A percentile compares a stretch with the other conserved stretches of the same genome.
phyloP scores from a whole-genome alignment of 2,113 vertebrate genomes.

The Brachypteracias leptosomus region DNA sequence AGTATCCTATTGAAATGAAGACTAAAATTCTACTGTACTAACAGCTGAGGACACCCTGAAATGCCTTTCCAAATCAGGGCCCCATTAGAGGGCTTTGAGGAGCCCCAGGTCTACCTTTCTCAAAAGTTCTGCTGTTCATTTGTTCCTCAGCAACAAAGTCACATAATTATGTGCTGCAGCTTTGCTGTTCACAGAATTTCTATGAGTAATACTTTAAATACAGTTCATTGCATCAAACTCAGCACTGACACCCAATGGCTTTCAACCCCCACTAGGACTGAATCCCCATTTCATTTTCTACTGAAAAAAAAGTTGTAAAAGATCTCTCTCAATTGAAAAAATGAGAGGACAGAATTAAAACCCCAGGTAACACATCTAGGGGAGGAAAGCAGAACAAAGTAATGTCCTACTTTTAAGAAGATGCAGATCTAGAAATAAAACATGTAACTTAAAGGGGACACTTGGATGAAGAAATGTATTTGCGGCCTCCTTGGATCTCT shows the following conservation, averaged over 20 bases:
- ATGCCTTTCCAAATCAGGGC: not conserved
- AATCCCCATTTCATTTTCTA: not conserved
- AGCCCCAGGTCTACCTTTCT: not conserved
- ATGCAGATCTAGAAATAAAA: not conserved
- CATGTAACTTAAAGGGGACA: not conserved
- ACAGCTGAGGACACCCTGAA: not conserved
- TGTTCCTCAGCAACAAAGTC: not conserved
- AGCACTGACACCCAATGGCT: not conserved
- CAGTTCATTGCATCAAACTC: not conserved
- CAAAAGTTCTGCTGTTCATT: not conserved
- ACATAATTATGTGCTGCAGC: not conserved
- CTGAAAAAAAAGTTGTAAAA: not conserved
- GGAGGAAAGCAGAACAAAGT: not conserved
- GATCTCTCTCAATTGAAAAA: not conserved
- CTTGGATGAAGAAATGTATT: not conserved
- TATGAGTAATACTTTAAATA: not conserved
- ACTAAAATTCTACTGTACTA: not conserved
- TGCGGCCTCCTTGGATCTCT: not conserved
- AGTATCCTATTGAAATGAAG: not conserved
- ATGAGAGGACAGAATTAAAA: not conserved
- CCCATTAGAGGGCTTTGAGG: not conserved
- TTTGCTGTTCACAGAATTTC: not conserved
- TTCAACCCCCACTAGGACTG: not conserved
- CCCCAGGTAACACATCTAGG: not conserved
- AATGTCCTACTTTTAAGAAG: not conserved